phyloP scores from a whole-genome alignment of 1,140 invertebrate genomes.

The Dinoponera quadriceps region DNA sequence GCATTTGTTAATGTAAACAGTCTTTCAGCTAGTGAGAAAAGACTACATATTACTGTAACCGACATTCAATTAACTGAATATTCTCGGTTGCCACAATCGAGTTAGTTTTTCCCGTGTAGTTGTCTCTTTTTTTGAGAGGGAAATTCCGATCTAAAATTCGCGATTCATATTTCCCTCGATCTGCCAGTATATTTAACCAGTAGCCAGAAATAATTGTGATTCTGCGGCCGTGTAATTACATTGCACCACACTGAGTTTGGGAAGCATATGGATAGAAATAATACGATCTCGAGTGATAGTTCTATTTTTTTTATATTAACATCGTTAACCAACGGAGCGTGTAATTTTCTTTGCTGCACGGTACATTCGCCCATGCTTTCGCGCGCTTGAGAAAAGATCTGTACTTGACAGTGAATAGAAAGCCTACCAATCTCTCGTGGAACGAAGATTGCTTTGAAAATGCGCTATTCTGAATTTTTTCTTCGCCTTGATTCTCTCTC shows the following conservation, averaged over 20 bases:
- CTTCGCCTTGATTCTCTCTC: no score
- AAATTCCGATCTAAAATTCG: constrained; percentile 14
- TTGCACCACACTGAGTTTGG: background rate
- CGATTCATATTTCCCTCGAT: no score
- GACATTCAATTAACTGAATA: no score
- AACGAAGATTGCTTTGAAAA: background rate
- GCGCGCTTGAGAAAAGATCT: background rate
- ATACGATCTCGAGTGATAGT: background rate
- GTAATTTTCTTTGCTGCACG: background rate
- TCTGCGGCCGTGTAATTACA: background rate
- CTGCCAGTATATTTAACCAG: background rate
- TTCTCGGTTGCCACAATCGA: no score
- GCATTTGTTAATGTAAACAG: no score
- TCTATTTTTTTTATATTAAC: constrained; percentile 7
- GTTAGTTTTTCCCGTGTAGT: no score
- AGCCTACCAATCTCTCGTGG: background rate
- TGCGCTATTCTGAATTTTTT: no score
- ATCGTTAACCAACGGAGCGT: background rate
- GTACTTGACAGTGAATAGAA: background rate
- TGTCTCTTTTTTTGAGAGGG: no score
- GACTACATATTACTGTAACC: no score
- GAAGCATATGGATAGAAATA: background rate
- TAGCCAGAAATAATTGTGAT: background rate
- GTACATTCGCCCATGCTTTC: background rate
- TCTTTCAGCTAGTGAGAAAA: no score